Base-by-base conservation (phyloP, 2,888 invertebrate species). In the Ferrisia virgata region DNA sequence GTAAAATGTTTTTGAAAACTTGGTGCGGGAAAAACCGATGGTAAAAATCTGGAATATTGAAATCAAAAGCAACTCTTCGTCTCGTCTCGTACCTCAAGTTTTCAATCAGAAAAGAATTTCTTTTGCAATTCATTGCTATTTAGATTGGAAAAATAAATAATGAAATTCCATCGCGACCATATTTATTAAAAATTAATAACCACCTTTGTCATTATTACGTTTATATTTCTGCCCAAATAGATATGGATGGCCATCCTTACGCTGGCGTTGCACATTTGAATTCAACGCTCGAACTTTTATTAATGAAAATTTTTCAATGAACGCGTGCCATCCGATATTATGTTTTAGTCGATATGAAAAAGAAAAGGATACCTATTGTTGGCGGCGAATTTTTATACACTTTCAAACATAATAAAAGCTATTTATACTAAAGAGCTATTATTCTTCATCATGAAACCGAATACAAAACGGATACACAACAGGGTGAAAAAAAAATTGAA, bases 391-490 rank as follows among this genome's bases (percentile, higher is more conserved):
- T 69, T 53, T 53, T 53, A 53, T 53, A 53, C 22, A 69, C 28
- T 69, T n/a, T n/a, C n/a, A n/a, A n/a, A 69, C 28, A 69, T 53
- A 69, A 69, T 31, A 69, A 69, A 69, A 69, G 69, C 28, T 33
- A 69, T 69, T 69, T 31, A 15, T 33, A 69, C 69, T 69, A 31
- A 15, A 69, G 31, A 69, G 31, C 69, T 69, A 69, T 69, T 69
- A 69, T 69, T 69, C 69, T 69, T 31, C 31, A 69, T 69, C 69
- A 69, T 31, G 69, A 76, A 76, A 76, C 25, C 72, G 72, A 76
- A 36, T 76, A 76, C 25, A 64, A 76, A 76, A 18, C 36, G 72
- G 36, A 76, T 76, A 76, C 15, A 76, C 15, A 2, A 4, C 8
- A 36, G 5, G 28, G 28, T 28, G 36, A n/a, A 36, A 76, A 33